A percentile compares a stretch with the other conserved stretches of the same genome.
Evolutionary conservation across 2,113 vertebrate genomes (phyloP).

Genomic region (Periophthalmodon schlosseri): DNA sequence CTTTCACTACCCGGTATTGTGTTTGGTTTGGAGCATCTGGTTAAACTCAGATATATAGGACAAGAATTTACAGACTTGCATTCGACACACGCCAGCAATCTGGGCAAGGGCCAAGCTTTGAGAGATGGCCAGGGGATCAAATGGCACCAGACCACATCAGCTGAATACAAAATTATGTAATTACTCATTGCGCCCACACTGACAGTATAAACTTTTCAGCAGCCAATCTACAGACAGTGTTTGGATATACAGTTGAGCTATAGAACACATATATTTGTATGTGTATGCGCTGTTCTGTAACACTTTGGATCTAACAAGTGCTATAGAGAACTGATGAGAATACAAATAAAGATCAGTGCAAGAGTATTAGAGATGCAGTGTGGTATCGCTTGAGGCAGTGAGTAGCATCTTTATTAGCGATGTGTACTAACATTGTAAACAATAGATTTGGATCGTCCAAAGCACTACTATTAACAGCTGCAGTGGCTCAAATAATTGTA

Average conservation of each 20-base stretch:
- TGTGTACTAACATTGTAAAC: neutral
- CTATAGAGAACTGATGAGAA: constrained; percentile 3
- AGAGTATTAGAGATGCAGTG: neutral
- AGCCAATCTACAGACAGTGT: constrained; percentile 14
- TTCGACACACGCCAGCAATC: constrained; percentile 39
- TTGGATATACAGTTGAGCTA: neutral
- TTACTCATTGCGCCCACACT: constrained; percentile 20
- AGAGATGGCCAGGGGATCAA: constrained; percentile 27
- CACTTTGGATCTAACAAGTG: constrained; percentile 35
- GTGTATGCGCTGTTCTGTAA: constrained; percentile 10
- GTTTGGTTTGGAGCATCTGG: constrained; percentile 57
- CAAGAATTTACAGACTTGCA: constrained; percentile 33
- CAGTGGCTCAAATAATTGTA: neutral
- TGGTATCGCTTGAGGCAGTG: neutral
- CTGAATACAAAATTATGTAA: constrained; percentile 5
- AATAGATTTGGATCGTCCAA: neutral
- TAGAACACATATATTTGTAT: constrained; percentile 16
- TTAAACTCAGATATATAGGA: constrained; percentile 42
- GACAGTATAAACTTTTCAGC: constrained; percentile 37
- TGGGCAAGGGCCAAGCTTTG: constrained; percentile 5
- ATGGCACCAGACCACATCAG: constrained; percentile 27
- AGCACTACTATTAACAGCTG: neutral
- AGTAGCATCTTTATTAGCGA: neutral
- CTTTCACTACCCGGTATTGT: constrained; percentile 45
- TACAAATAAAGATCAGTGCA: neutral